These are phyloP conservation scores for Chaetorhynchus papuensis DNA, from an alignment of 2,113 vertebrate genomes.

Conservation along the genomic window DNA sequence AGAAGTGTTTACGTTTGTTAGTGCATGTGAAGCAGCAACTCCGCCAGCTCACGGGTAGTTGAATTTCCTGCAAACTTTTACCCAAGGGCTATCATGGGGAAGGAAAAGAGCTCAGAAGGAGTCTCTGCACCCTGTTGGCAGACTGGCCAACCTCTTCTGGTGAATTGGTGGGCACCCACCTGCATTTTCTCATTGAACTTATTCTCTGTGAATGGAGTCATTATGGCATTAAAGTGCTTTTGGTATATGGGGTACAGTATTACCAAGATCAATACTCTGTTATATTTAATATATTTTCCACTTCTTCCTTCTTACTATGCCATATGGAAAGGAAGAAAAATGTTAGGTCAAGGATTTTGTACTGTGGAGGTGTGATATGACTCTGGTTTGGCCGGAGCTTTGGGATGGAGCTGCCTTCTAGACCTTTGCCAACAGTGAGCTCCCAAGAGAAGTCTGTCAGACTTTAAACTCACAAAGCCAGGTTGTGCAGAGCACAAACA, in stretches of 20 bases:
- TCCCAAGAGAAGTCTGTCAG: background rate
- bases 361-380: background rate
- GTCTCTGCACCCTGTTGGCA: background rate
- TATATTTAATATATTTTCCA: background rate
- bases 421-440: background rate
- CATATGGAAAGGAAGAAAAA: background rate
- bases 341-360: background rate
- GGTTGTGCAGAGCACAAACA: background rate
- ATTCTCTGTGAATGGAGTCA: background rate
- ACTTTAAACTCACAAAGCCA: background rate
- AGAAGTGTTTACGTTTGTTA: constrained; percentile 48
- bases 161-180: background rate
- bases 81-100: background rate
- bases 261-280: background rate
- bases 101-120: background rate
- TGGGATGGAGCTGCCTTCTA: background rate
- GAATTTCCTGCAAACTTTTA: constrained; percentile 45
- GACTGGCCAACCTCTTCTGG: background rate
- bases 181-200: background rate
- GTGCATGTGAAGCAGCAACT: constrained; percentile 14
- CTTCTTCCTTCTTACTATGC: background rate
- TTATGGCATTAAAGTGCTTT: background rate
- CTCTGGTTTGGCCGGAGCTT: background rate
- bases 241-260: background rate
- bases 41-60: background rate